These are phyloP conservation scores for Callosobruchus maculatus DNA, from an alignment of 2,888 invertebrate species.

Conservation along the genomic window DNA sequence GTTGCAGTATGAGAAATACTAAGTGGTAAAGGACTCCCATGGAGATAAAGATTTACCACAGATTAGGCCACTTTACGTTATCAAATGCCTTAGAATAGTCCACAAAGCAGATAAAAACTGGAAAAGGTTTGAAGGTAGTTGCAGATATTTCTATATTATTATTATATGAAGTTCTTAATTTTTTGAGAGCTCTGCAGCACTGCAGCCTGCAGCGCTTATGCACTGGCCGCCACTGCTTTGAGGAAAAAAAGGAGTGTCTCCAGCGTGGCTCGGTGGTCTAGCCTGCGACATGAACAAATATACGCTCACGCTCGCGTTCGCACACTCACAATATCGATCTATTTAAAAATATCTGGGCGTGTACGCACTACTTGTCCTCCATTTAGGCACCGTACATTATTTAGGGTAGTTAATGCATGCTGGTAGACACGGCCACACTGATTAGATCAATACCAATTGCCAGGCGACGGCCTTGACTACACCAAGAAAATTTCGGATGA, in stretches of 20 bases:
- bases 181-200: too few species aligned
- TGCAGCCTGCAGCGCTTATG: too few species aligned
- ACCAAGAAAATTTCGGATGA: background rate
- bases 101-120: too few species aligned
- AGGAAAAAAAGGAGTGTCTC: background rate
- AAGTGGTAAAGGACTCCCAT: too few species aligned
- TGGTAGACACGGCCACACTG: conserved; percentile 16
- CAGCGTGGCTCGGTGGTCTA: background rate
- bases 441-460: conserved; percentile 20
- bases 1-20: too few species aligned
- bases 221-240: background rate
- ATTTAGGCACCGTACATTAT: too few species aligned
- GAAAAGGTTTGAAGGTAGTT: too few species aligned
- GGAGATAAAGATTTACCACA: too few species aligned
- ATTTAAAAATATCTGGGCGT: conserved; percentile 12
- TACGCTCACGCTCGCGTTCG: background rate
- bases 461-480: background rate
- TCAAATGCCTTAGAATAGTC: too few species aligned
- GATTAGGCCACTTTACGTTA: too few species aligned
- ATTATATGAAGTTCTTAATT: too few species aligned
- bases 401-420: conserved; percentile 23
- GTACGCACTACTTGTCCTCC: conserved; percentile 20
- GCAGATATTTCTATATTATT: too few species aligned
- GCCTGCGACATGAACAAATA: background rate
- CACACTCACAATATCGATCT: background rate